Evolutionary conservation across 2,888 invertebrate genomes (phyloP), one percentile per base, ranked within the genome.

Genomic region (Mechanitis mazaeus): DNA sequence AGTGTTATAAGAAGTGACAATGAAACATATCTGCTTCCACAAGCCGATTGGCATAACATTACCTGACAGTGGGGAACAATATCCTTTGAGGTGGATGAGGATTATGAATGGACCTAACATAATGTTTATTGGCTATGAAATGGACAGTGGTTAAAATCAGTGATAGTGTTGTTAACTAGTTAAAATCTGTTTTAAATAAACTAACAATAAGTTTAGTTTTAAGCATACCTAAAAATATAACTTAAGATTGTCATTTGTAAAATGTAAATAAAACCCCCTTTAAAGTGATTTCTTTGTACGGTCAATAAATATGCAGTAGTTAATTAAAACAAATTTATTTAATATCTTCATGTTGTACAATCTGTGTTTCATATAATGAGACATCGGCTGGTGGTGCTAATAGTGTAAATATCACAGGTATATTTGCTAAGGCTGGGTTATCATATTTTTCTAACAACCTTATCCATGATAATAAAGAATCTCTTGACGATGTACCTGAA

Each of bases 381-480:
- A 90, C 65, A 59, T 90, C 88, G 46, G 84, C 90, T 28, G 91
- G 82, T 6, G 93, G 93, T 3, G 95, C 93, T 68, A 91, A 92
- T 38, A 97, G 90, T 46, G 94, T 95, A 77, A 98, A 98, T 64
- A 98, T 92, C 54, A 98, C 93, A n/a, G 97, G 95, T 72, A 96
- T 92, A 65, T 91, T 89, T 58, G 92, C 91, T 63, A 98, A 83
- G 9, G 90, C 79, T 0, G 96, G 94, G 85, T 97, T 96, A 0
- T 92, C 93, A 75, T 93, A 87, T 63, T 91, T 92, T 81, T 97
- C 95, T 68, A 97, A 80, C 73, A 95, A 91, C 59, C 96, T 92
- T 75, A 98, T 93, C 97, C 96, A 98, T 0, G 97, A 96, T n/a
- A 98, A 83, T 6, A 98, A 84, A 0, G 98, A 98, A 84, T 98